phyloP scores from a whole-genome alignment of 2,888 invertebrate species.

The Erebia aethiops region DNA sequence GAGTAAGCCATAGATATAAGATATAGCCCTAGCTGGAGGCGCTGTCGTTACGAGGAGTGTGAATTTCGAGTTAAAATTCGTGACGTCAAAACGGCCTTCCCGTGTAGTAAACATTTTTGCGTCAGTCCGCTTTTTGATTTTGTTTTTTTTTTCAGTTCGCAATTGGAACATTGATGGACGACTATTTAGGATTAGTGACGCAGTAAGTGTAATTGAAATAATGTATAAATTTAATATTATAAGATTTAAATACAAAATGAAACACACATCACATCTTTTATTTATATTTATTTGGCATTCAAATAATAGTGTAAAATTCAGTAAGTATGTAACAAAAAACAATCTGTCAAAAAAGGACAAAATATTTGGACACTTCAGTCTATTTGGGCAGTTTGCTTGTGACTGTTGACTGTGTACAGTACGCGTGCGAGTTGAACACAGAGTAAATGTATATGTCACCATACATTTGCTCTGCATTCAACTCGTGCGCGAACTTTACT shows the following conservation, averaged over 20 bases:
- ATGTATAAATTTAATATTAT: constrained; percentile 33
- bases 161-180: constrained; percentile 99
- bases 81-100: too few relatives aligned
- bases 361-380: constrained; percentile 82
- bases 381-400: constrained; percentile 71
- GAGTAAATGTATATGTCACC: too few relatives aligned
- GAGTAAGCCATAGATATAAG: too few relatives aligned
- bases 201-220: constrained; percentile 52
- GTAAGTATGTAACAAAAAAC: constrained; percentile 77
- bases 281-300: constrained; percentile 79
- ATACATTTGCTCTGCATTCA: too few relatives aligned
- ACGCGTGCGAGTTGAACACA: too few relatives aligned
- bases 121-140: too few relatives aligned
- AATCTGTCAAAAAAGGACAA: constrained; percentile 68
- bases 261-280: constrained; percentile 43
- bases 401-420: constrained; percentile 38
- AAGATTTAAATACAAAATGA: constrained; percentile 44
- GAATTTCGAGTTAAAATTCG: too few relatives aligned
- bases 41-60: too few relatives aligned
- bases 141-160: constrained; percentile 90
- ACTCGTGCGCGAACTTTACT: too few relatives aligned
- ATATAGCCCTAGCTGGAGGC: too few relatives aligned
- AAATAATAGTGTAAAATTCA: constrained; percentile 74
- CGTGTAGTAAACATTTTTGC: too few relatives aligned
- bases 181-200: constrained; percentile 93